phyloP scores from a whole-genome alignment of 2,888 invertebrate genomes.

The Acanthosepion esculentum region DNA sequence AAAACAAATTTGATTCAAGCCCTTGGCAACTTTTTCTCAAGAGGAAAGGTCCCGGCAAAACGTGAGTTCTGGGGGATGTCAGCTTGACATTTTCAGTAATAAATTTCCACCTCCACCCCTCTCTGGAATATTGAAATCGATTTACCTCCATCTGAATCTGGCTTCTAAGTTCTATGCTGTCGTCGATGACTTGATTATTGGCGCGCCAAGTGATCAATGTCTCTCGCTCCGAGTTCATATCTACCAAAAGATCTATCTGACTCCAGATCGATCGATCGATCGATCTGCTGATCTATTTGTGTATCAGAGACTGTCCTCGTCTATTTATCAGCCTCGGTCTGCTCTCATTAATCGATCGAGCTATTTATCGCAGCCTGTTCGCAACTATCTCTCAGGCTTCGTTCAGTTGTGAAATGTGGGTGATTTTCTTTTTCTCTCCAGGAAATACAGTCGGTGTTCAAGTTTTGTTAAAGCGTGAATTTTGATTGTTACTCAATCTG shows the following conservation, averaged over 20 bases:
- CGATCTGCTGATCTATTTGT: conserved; percentile 13
- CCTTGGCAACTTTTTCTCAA: background rate
- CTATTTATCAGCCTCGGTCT: background rate
- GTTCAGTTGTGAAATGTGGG: background rate
- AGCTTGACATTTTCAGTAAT: background rate
- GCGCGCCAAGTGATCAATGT: background rate
- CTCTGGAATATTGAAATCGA: background rate
- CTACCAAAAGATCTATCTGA: background rate
- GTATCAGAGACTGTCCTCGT: background rate
- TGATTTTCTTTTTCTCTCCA: background rate
- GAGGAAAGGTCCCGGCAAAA: background rate
- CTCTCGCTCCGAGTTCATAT: background rate
- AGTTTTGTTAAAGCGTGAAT: background rate
- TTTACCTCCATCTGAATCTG: background rate
- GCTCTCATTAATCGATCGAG: background rate
- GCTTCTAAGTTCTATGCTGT: background rate
- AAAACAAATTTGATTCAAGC: no score
- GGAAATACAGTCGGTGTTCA: background rate
- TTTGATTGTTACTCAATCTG: no score
- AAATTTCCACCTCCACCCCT: background rate
- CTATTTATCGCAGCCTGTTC: background rate
- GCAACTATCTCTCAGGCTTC: background rate
- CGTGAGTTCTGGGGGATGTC: background rate
- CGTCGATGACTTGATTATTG: background rate
- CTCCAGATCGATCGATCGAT: background rate